phyloP scores from a whole-genome alignment of 92 coral and sea anemone genomes.

The Zoanthus solanderi region DNA sequence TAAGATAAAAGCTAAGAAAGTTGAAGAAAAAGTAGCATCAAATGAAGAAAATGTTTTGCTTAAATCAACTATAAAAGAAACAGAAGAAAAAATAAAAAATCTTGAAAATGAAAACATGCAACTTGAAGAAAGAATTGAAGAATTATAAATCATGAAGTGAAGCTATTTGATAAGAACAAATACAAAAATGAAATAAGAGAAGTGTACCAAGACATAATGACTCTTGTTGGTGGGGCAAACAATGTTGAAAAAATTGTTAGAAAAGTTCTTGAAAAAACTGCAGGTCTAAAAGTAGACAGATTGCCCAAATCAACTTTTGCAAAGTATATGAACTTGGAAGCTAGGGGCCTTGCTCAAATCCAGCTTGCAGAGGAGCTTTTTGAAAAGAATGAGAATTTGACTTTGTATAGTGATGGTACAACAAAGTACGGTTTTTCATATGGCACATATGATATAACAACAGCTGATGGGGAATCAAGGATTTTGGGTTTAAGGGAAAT shows the following conservation, averaged over 20 bases:
- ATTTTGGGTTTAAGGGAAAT: slow-evolving; percentile 41
- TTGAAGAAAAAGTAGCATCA: slow-evolving; percentile 3
- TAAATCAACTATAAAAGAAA: slow-evolving; percentile 10
- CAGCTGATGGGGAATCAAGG: slow-evolving; percentile 33
- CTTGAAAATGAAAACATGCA: slow-evolving; percentile 6
- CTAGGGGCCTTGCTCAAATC: slow-evolving; percentile 48
- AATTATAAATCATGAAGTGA: neutral
- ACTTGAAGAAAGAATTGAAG: slow-evolving; percentile 12
- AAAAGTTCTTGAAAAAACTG: slow-evolving; percentile 5
- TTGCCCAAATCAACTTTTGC: slow-evolving; percentile 37
- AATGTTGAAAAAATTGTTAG: slow-evolving; percentile 27
- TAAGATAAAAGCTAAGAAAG: neutral
- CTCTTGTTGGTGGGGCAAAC: neutral
- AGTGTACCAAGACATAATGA: neutral
- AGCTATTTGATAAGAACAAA: neutral
- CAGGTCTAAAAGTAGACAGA: slow-evolving; percentile 8
- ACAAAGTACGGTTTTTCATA: slow-evolving; percentile 35
- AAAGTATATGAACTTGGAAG: slow-evolving; percentile 48
- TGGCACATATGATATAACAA: slow-evolving; percentile 50
- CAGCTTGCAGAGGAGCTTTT: slow-evolving; percentile 41
- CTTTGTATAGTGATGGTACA: slow-evolving; percentile 33
- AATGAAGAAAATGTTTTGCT: slow-evolving; percentile 21
- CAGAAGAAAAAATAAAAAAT: neutral
- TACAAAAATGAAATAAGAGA: neutral
- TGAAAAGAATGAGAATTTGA: slow-evolving; percentile 16